Base-by-base conservation (phyloP, 2,888 invertebrate genomes). In the Sialis lutaria region DNA sequence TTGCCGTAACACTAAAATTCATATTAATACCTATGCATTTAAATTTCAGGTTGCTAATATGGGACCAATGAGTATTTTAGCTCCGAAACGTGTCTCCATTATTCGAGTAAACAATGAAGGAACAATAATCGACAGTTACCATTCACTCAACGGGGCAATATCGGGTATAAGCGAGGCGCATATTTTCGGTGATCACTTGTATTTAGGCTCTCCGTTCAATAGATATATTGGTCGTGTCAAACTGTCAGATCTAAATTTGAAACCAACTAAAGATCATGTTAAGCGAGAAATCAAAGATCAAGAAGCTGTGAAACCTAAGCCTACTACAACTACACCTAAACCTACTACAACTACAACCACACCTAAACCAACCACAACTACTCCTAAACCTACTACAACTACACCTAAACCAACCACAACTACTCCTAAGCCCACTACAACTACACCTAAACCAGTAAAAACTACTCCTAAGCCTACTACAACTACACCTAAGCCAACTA, bases 21-120 rank as follows among this genome's bases (percentile, higher is more conserved):
- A 30, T 49, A 37, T 47, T 46, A 39, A 52, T 52, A 44, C 49
- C 50, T 43, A 30, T 48, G 33, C 40, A 48, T n/a, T n/a, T 50
- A 52, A 52, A 51, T 68, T 67, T 50, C 65, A 81, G 73, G 67
- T 82, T 56, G 84, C 83, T 0, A 75, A 79, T 60, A 78, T 81
- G 57, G 69, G 72, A 55, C 68, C 67, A 22, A 4, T 67, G 0
- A 53, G 61, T 1, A 53, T 58, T 1, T 42, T 73, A 0, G 9
- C 58, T 1, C 69, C 74, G 5, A 62, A 65, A 33, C 64, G 72
- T 45, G 58, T 70, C 4, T 78, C 78, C 1, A 62, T 84, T 41
- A 54, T 84, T 35, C 78, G 81, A 57, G 55, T 86, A 1, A 77
- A 83, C 57, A 77, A 76, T 69, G 70, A 72, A 54, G 89, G 88